A percentile compares a stretch with the other conserved stretches of the same genome.
phyloP scores from a whole-genome alignment of 2,888 invertebrate genomes.

The Acrobasis consociella region DNA sequence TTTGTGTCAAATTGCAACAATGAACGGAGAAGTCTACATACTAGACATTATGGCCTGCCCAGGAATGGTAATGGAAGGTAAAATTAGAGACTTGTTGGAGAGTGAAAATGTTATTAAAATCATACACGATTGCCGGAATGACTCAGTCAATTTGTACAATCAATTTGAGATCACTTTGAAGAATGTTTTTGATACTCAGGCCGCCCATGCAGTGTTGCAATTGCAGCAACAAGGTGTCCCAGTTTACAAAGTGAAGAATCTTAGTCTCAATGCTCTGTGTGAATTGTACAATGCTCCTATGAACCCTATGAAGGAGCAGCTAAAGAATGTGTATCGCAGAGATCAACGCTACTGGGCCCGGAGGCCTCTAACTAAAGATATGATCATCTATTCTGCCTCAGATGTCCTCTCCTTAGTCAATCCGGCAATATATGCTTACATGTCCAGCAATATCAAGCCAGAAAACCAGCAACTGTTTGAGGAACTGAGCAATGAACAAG shows the following conservation, averaged over 20 bases:
- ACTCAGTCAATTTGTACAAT: conserved; percentile 92
- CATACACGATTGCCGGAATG: conserved; percentile 96
- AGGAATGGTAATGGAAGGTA: conserved; percentile 88
- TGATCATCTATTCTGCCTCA: conserved; percentile 95
- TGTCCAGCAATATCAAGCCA: conserved; percentile 85
- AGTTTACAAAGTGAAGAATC: conserved; percentile 96
- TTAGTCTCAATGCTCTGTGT: conserved; percentile 95
- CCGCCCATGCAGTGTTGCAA: conserved; percentile 95
- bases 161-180: conserved; percentile 92
- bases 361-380: conserved; percentile 93
- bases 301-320: conserved; percentile 95
- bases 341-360: conserved; percentile 96
- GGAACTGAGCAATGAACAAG: conserved; percentile 94
- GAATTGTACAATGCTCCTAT: conserved; percentile 93
- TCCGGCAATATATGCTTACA: conserved; percentile 90
- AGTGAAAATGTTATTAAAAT: conserved; percentile 92
- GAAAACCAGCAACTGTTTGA: conserved; percentile 89
- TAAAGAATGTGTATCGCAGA: conserved; percentile 92
- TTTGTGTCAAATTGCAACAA: conserved; percentile 92
- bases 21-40: conserved; percentile 91
- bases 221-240: conserved; percentile 95
- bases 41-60: conserved; percentile 95
- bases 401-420: conserved; percentile 94
- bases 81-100: conserved; percentile 91
- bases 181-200: conserved; percentile 96